Base-by-base conservation (phyloP, 2,888 invertebrate species). In the Nomada ruficornis region DNA sequence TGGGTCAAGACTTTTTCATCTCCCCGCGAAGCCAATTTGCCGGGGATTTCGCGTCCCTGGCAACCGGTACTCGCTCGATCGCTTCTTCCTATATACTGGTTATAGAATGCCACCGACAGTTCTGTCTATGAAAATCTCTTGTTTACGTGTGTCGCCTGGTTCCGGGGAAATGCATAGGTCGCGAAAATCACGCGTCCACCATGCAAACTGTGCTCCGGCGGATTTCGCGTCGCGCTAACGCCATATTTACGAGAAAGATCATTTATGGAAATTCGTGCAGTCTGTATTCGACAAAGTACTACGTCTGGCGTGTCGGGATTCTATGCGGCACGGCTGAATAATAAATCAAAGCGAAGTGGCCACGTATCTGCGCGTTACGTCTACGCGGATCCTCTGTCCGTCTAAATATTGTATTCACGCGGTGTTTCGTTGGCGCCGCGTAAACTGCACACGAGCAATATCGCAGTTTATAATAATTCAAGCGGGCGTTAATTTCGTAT, bases 321-420 rank as follows among this genome's bases (percentile, higher is more conserved):
- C 36, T 11, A 13, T 11, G 18, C 55, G 23, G 50, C 29, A 1
- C 26, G 57, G 20, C 29, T 63, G 71, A 79, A 80, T 80, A 63
- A 79, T 80, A 80, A 80, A 80, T 79, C 80, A 80, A 80, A 80
- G 79, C 36, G 79, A 80, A 80, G 80, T 79, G 79, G 72, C 50
- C 74, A 47, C 52, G 55, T 72, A 72, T 62, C 71, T 63, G 71
- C 50, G 47, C 50, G 60, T 11, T 77, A 70, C 77, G 77, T 80
- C 78, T 77, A 71, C 69, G 52, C 42, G 64, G 26, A 44, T 36
- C 47, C 70, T 36, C 20, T 50, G 36, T 20, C 60, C 60, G 65
- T 80, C 79, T 80, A 52, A 80, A 80, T 72, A 65, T 63, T 64
- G 64, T 50, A 69, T 69, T 73, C 26, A 26, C 71, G 67, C 60